phyloP scores from a whole-genome alignment of 2,888 invertebrate genomes.

The Glyphotaelius pellucidus region DNA sequence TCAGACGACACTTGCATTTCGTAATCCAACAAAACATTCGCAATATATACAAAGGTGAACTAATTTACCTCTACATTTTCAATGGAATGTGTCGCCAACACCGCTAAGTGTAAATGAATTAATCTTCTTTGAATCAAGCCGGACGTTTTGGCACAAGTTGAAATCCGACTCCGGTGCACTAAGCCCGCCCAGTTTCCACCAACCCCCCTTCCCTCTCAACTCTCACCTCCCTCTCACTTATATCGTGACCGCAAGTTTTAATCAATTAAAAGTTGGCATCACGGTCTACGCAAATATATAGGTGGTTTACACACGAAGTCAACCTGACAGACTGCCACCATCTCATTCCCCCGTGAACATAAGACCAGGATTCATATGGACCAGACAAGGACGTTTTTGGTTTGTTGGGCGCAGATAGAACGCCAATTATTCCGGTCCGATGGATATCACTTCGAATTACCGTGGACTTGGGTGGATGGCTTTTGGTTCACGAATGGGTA shows the following conservation, averaged over 20 bases:
- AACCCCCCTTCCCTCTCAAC: conserved; percentile 2
- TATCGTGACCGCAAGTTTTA: conserved; percentile 65
- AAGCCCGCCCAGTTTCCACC: neutral
- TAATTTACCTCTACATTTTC: neutral
- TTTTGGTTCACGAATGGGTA: conserved; percentile 63
- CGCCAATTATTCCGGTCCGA: conserved; percentile 64
- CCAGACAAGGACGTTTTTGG: neutral
- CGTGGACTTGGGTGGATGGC: conserved; percentile 63
- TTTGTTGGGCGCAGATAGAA: conserved; percentile 35
- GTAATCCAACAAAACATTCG: too few relatives aligned
- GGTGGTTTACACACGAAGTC: conserved; percentile 25
- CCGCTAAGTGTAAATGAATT: neutral
- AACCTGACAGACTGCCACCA: neutral
- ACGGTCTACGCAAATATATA: conserved; percentile 62
- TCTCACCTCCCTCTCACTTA: conserved; percentile 48
- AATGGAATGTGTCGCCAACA: neutral
- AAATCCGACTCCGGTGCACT: conserved; percentile 42
- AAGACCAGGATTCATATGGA: neutral
- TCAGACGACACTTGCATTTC: neutral
- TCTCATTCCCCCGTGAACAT: neutral
- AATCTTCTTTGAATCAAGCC: conserved; percentile 11
- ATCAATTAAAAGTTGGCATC: conserved; percentile 66
- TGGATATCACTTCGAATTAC: conserved; percentile 65
- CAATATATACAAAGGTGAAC: too few relatives aligned
- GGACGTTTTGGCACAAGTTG: conserved; percentile 21